Evolutionary conservation across 2,888 invertebrate genomes (phyloP).

Genomic region (Euproctis similis): DNA sequence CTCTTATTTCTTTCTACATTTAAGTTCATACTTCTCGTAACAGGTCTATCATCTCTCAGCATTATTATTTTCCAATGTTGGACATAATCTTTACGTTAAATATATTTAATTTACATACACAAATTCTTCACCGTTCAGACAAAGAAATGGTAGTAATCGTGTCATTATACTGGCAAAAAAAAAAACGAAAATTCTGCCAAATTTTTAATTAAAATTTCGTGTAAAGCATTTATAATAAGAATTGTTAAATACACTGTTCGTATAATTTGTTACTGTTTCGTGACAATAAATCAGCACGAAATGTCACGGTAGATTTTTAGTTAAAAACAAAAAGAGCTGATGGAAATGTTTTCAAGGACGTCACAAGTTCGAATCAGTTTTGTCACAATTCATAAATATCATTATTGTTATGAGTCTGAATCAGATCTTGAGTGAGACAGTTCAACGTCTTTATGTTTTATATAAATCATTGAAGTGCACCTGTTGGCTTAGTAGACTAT

Average conservation of each 20-base stretch:
- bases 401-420: conserved; percentile 7
- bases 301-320: neutral
- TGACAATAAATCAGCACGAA: conserved; percentile 2
- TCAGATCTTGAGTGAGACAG: conserved; percentile 10
- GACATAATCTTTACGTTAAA: no score
- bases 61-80: no score
- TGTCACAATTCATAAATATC: conserved; percentile 6
- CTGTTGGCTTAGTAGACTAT: conserved; percentile 17
- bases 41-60: no score
- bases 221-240: neutral
- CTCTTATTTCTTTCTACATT: no score
- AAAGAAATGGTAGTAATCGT: no score
- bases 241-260: conserved; percentile 2
- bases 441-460: conserved; percentile 7
- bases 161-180: no score
- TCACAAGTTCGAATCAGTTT: conserved; percentile 1
- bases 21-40: no score
- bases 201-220: neutral
- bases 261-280: conserved; percentile 3
- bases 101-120: no score
- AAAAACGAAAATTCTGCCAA: no score
- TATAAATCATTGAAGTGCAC: conserved; percentile 7
- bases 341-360: conserved; percentile 1
- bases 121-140: no score
- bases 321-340: neutral